Conservation (phyloP, 2,888 invertebrate genomes). For the Drosophila cyrtoloma region DNA sequence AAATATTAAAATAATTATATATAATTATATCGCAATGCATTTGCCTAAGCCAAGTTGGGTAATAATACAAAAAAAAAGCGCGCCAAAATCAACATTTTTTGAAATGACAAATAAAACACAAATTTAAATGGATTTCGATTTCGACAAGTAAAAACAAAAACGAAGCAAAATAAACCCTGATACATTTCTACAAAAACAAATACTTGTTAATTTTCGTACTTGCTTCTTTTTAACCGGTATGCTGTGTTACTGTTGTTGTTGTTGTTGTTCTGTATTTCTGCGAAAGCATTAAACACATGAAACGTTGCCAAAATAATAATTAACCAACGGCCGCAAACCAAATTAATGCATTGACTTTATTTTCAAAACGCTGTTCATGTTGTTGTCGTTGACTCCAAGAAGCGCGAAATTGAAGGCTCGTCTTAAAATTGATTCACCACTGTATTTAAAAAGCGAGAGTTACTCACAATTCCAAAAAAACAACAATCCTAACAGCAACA, state of each 20-base stretch:
- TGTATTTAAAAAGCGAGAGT: slow-evolving; percentile 21
- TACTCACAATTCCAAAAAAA: neutral
- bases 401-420: slow-evolving; percentile 10
- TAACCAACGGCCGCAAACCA: neutral
- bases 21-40: slow-evolving; percentile 13
- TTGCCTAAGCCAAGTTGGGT: slow-evolving; percentile 6
- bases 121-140: neutral
- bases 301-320: slow-evolving; percentile 26
- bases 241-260: slow-evolving; percentile 5
- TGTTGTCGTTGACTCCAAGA: slow-evolving; percentile 10
- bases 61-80: neutral
- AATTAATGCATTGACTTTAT: slow-evolving; percentile 12
- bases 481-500: slow-evolving; percentile 1
- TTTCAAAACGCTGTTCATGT: neutral
- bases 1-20: slow-evolving; percentile 15
- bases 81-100: slow-evolving; percentile 21
- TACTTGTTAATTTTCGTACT: slow-evolving; percentile 2
- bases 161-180: neutral
- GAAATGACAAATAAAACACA: slow-evolving; percentile 8
- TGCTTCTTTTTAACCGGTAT: slow-evolving; percentile 19
- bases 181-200: neutral
- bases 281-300: slow-evolving; percentile 12
- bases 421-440: slow-evolving; percentile 6
- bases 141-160: slow-evolving; percentile 1
- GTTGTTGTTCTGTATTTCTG: slow-evolving; percentile 8